Evolutionary conservation across 2,888 invertebrate genomes (phyloP), one percentile per base, ranked within the genome.

Genomic region (Lepidocyrtoides sp.): DNA sequence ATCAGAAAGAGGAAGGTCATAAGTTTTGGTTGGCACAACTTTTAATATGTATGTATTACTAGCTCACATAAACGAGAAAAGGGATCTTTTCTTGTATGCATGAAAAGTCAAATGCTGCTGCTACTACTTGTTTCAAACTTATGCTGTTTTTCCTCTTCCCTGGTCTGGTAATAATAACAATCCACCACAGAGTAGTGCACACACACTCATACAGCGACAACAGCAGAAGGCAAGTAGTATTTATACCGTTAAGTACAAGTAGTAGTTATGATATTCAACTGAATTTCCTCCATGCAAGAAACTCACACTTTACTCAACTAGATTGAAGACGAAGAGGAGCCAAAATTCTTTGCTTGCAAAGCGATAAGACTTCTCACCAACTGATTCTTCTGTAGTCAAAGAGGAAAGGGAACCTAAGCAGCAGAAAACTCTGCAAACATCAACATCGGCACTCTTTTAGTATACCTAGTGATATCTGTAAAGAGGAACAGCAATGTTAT

Each of bases 361-460:
- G 20, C 60, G 89, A 89, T 83, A 89, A 89, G 89, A 89, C 63
- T 89, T 32, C 10, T 23, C 54, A 51, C 32, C 48, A 57, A 82
- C 81, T 89, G 69, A 89, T 72, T 89, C 72, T 89, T 12, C 26
- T 41, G 20, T 20, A 85, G n/a, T 60, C 29, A 23, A 7, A 36
- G 48, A n/a, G 36, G 8, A 32, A 29, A 69, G 69, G 26, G 66
- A 32, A 66, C 32, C n/a, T n/a, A n/a, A 54, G 26, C 48, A 48
- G 48, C 72, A 72, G 44, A 48, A 72, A 75, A 75, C 75, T 75
- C 51, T 12, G 51, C 72, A 72, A 44, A n/a, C 72, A 72, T 44
- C 72, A 44, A 23, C 72, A 48, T 23, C 44, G 48, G 10, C 54
- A 79, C 3, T 26, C n/a, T n/a, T n/a, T n/a, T n/a, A n/a, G n/a